Conservation (phyloP, 1,140 invertebrate genomes). For the Aphis gossypii region DNA sequence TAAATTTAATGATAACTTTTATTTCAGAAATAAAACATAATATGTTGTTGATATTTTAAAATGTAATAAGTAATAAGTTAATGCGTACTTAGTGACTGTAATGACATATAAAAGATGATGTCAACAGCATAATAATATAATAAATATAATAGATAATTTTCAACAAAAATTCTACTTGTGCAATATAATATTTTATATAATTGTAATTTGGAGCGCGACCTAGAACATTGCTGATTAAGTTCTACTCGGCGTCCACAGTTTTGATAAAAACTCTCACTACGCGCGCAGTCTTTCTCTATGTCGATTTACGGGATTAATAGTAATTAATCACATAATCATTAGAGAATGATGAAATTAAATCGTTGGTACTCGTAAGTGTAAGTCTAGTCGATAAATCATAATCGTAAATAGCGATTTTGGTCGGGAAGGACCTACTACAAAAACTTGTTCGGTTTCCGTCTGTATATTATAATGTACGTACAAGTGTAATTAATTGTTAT, state of each 20-base stretch:
- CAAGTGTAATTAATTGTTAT: slow-evolving; percentile 7
- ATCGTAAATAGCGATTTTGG: not conserved
- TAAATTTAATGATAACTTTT: not conserved
- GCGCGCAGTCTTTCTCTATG: not conserved
- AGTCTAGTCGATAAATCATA: not conserved
- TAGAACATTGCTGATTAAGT: not conserved
- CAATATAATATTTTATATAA: not conserved
- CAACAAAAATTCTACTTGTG: not conserved
- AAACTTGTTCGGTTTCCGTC: not conserved
- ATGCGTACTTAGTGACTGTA: not conserved
- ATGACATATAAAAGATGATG: not conserved
- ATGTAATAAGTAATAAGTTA: not conserved
- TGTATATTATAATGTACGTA: not conserved
- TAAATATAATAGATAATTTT: not conserved
- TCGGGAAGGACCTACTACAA: not conserved
- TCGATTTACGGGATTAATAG: not conserved
- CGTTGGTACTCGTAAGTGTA: not conserved
- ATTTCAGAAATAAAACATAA: not conserved
- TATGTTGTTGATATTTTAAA: not conserved
- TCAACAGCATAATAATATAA: too few relatives aligned
- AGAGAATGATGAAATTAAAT: not conserved
- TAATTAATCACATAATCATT: not conserved
- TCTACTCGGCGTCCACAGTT: not conserved
- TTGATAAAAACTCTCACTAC: not conserved
- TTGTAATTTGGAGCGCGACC: not conserved